These are phyloP conservation scores for Talpa occidentalis DNA, from an alignment of 2,113 vertebrate species.

Conservation along the genomic window DNA sequence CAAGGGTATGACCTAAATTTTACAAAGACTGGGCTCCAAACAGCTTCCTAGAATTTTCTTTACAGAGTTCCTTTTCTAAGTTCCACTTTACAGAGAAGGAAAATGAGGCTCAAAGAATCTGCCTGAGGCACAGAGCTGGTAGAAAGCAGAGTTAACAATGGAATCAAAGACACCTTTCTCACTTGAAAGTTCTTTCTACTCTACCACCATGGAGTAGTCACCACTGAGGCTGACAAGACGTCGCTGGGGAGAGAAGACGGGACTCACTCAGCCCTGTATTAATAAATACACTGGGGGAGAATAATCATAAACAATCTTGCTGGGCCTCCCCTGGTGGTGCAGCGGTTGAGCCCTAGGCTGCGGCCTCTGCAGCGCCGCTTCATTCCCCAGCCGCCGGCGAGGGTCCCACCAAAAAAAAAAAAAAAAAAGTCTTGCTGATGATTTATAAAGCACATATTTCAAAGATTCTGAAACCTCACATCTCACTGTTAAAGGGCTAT, in stretches of 20 bases:
- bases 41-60: constrained; percentile 9
- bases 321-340: too few relatives aligned
- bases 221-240: neutral
- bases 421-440: neutral
- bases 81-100: constrained; percentile 14
- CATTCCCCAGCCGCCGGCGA: too few relatives aligned
- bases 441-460: neutral
- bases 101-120: neutral
- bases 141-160: neutral
- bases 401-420: too few relatives aligned
- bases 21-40: neutral
- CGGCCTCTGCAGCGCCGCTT: too few relatives aligned
- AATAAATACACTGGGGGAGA: neutral
- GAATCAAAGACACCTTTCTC: neutral
- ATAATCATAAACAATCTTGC: neutral
- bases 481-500: neutral
- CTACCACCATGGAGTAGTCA: neutral
- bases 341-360: too few relatives aligned
- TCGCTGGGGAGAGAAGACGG: neutral
- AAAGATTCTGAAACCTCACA: neutral
- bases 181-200: neutral
- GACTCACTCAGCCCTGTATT: rapidly evolving
- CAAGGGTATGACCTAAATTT: constrained; percentile 5
- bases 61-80: neutral
- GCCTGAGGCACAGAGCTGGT: neutral